Percentiles rank a stretch among this genome's conserved stretches.
phyloP scores from a whole-genome alignment of 2,113 vertebrate species.

The Callaeas wilsoni region DNA sequence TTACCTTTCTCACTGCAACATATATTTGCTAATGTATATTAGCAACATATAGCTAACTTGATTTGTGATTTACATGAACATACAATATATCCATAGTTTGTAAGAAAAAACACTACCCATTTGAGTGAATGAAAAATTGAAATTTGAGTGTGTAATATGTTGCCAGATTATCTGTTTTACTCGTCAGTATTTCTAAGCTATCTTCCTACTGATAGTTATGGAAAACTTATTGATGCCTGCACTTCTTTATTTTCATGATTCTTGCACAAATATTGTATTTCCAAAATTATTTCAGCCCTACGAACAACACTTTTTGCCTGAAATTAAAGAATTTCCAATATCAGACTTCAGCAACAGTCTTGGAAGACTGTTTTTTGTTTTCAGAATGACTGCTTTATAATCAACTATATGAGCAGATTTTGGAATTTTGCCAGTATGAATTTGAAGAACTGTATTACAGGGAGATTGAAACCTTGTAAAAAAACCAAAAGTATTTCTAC shows the following conservation, averaged over 20 bases:
- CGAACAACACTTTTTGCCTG: not conserved
- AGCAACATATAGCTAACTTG: not conserved
- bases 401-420: not conserved
- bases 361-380: not conserved
- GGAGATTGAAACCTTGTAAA: not conserved
- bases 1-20: not conserved
- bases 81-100: not conserved
- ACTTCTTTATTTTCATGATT: not conserved
- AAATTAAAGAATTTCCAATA: not conserved
- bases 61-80: not conserved
- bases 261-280: not conserved
- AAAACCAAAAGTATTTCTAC: not conserved
- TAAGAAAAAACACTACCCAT: accelerated
- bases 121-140: not conserved
- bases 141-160: not conserved
- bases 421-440: not conserved
- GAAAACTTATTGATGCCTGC: not conserved
- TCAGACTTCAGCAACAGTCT: not conserved
- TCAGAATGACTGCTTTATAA: not conserved
- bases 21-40: not conserved
- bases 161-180: not conserved
- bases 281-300: not conserved
- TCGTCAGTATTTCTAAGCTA: not conserved
- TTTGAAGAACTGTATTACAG: not conserved
- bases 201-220: not conserved